phyloP scores from a whole-genome alignment of 2,888 invertebrate genomes.

The Schrankia costaestrigalis region DNA sequence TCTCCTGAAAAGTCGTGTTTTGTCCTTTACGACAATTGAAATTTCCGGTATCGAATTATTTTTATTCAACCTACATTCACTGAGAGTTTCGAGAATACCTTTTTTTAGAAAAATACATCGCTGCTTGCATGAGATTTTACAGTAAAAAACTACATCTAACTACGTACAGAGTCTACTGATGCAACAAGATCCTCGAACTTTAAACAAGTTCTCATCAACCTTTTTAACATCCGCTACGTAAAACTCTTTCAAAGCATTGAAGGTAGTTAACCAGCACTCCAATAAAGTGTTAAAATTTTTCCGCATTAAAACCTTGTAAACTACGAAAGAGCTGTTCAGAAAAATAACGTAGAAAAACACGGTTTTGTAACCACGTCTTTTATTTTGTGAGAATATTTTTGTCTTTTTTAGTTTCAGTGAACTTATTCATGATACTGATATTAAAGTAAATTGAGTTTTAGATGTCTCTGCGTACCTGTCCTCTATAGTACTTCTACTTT shows the following conservation, averaged over 20 bases:
- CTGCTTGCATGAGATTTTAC: too few relatives aligned
- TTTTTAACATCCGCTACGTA: constrained; percentile 27
- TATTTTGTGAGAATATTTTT: constrained; percentile 19
- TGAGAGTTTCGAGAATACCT: too few relatives aligned
- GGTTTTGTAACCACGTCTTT: constrained; percentile 11
- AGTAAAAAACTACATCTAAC: constrained; percentile 2
- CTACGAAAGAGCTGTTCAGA: constrained; percentile 13
- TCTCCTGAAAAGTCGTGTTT: too few relatives aligned
- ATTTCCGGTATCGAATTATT: too few relatives aligned
- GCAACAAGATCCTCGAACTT: constrained; percentile 19
- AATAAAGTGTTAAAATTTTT: constrained; percentile 33
- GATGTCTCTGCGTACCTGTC: too few relatives aligned
- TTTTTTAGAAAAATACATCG: too few relatives aligned
- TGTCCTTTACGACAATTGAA: too few relatives aligned
- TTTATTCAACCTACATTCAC: too few relatives aligned
- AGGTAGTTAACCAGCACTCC: constrained; percentile 34
- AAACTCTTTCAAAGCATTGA: constrained; percentile 35
- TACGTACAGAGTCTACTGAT: constrained; percentile 12
- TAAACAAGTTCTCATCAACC: constrained; percentile 24
- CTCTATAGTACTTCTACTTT: too few relatives aligned
- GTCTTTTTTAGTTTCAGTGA: constrained; percentile 13
- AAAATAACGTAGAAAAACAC: constrained; percentile 13
- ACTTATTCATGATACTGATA: constrained; percentile 22
- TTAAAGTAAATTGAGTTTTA: constrained; percentile 30
- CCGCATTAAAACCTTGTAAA: constrained; percentile 30